Percentiles rank a stretch among this genome's conserved stretches.
Evolutionary conservation across 2,888 invertebrate genomes (phyloP).

Genomic region (Selenia dentaria): DNA sequence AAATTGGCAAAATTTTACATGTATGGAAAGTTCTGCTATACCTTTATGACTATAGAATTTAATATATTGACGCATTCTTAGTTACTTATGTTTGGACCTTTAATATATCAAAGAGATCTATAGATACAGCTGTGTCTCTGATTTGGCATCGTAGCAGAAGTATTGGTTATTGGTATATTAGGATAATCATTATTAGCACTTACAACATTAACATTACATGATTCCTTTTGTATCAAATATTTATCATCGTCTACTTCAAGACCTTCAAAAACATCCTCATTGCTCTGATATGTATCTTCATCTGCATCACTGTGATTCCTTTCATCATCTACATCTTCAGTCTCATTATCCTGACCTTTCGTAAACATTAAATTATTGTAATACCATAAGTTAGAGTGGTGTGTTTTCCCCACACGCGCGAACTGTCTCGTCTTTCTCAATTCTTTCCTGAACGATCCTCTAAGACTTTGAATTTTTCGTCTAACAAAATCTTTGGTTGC

Average conservation of each 20-base stretch:
- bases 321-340: slow-evolving; percentile 3
- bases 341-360: background rate
- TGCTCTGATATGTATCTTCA: background rate
- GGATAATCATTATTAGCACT: too few species aligned
- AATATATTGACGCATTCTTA: too few species aligned
- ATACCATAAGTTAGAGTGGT: slow-evolving; percentile 14
- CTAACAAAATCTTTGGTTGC: slow-evolving; percentile 19
- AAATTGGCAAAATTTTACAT: too few species aligned
- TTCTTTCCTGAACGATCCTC: slow-evolving; percentile 22
- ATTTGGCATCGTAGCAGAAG: too few species aligned
- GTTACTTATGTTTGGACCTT: too few species aligned
- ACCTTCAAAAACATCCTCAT: background rate
- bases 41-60: too few species aligned
- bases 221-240: background rate
- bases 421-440: background rate
- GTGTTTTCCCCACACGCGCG: background rate
- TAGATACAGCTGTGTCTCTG: too few species aligned
- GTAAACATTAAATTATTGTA: slow-evolving; percentile 16
- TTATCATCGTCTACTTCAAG: background rate
- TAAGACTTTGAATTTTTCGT: slow-evolving; percentile 21
- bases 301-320: slow-evolving; percentile 3
- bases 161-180: too few species aligned
- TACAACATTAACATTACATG: too few species aligned
- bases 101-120: too few species aligned
- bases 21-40: too few species aligned